Evolutionary conservation across 2,888 invertebrate genomes (phyloP), one percentile per base, ranked within the genome.

Genomic region (Rhamphomyia laevipes): DNA sequence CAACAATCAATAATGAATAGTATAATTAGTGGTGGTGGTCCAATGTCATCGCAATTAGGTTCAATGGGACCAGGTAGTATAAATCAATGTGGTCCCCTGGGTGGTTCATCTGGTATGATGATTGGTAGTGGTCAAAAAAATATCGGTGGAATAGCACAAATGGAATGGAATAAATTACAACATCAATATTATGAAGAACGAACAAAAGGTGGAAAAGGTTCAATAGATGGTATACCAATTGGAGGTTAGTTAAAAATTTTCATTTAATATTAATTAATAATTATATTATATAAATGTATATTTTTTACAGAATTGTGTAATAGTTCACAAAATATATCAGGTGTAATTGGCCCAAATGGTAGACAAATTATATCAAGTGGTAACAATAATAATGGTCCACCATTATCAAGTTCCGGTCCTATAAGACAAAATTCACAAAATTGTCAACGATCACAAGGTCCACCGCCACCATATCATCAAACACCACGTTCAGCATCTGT

Each of bases 121-220:
- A 45, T 44, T 10, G 55, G 46, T 33, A 58, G 55, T 46, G 55
- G 53, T 37, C 57, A 49, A 18, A 52, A 53, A 42, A 56, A 56
- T 33, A 56, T 59, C 51, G 59, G 58, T 1, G 63, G 63, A 35
- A 71, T 77, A 55, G 80, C 81, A 6, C 85, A 86, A 69, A 78
- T 88, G 67, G 92, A 93, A 65, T 93, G 93, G 93, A 86, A 87
- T 61, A 90, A 92, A 68, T 71, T 92, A 57, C 91, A 91, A 62
- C 84, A 87, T 63, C 88, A 90, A 67, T 89, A 86, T 71, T 84
- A 83, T 61, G 89, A 90, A 59, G 79, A 69, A 67, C 76, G 74
- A 64, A 42, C 61, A 6, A 76, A 71, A 66, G 75, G 69, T 15
- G 17, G 18, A 17, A 38, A 38, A 11, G 4, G 12, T 38, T 16